Evolutionary conservation across 2,113 vertebrate species (phyloP), one percentile per base, ranked within the genome.

Genomic region (Pithys albifrons): DNA sequence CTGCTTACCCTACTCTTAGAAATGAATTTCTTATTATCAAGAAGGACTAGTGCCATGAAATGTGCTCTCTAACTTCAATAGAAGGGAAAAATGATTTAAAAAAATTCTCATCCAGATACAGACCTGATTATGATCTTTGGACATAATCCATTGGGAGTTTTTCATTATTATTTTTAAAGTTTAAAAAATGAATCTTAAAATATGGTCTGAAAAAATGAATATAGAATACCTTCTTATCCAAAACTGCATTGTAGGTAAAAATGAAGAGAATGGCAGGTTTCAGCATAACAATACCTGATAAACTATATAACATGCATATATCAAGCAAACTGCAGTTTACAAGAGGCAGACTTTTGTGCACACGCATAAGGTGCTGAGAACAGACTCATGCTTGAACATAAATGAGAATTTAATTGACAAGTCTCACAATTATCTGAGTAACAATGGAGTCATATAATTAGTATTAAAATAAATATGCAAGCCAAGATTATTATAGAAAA

Each of bases 391-490:
- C 78, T 93, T 85, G 45, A 95, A 85, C 74, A 71, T 77, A 96
- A 97, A 88, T 89, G 83, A 91, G 73, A 94, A 92, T 75, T 95
- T 87, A 96, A 92, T 91, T 96, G 93, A 85, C 75, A 95, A 89
- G 59, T 80, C 87, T 72, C 72, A 70, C 61, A 93, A 91, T 97
- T 88, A 96, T 85, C 88, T 94, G 52, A 81, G 72, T 73, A 89
- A 94, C 73, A 91, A 94, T 95, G 87, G 78, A 88, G 49, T 91
- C 85, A 91, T 25, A 1, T 96, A 96, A 97, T 96, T 96, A 96
- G 73, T 91, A 92, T 74, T 93, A 96, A 83, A 95, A 91, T 84
- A 65, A 93, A 92, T n/a, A 64, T 66, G n/a, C 82, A 96, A 97
- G 72, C 23, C 74, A 64, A 39, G 93, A 93, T 91, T 92, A 62